Conservation (phyloP, 1,140 invertebrate species). For the Drosophila subobscura region DNA sequence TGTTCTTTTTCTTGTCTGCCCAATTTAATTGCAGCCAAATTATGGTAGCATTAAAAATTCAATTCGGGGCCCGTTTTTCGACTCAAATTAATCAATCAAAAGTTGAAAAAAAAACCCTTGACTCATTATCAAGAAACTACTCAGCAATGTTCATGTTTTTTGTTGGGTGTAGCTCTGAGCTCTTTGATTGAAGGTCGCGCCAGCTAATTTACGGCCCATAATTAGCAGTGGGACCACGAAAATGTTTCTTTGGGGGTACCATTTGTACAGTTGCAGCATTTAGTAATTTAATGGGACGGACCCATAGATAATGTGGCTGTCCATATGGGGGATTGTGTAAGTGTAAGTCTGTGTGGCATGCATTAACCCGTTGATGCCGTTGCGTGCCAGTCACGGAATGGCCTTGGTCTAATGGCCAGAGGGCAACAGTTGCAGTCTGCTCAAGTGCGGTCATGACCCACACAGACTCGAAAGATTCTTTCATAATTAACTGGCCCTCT, state of each 20-base stretch:
- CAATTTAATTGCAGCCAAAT: constrained; percentile 68
- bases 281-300: constrained; percentile 50
- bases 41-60: constrained; percentile 71
- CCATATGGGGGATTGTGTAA: constrained; percentile 2
- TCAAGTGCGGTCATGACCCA: constrained; percentile 13
- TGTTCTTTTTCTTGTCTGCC: no score
- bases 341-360: constrained; percentile 52
- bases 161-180: constrained; percentile 31
- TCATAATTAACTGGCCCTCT: constrained; percentile 22
- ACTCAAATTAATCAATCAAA: constrained; percentile 77
- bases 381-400: constrained; percentile 57
- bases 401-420: constrained; percentile 43
- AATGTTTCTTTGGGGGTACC: constrained; percentile 39
- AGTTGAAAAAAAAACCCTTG: constrained; percentile 5
- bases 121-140: constrained; percentile 50
- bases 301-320: constrained; percentile 60
- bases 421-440: constrained; percentile 34
- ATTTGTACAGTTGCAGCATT: constrained; percentile 61
- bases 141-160: constrained; percentile 31
- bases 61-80: constrained; percentile 66
- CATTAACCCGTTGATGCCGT: constrained; percentile 66
- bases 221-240: constrained; percentile 59
- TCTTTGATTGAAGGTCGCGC: constrained; percentile 66
- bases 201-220: constrained; percentile 70
- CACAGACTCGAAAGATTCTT: constrained; percentile 22